Percentiles rank a stretch among this genome's conserved stretches.
Conservation (phyloP, 2,888 invertebrate genomes). For the Suillia variegata region DNA sequence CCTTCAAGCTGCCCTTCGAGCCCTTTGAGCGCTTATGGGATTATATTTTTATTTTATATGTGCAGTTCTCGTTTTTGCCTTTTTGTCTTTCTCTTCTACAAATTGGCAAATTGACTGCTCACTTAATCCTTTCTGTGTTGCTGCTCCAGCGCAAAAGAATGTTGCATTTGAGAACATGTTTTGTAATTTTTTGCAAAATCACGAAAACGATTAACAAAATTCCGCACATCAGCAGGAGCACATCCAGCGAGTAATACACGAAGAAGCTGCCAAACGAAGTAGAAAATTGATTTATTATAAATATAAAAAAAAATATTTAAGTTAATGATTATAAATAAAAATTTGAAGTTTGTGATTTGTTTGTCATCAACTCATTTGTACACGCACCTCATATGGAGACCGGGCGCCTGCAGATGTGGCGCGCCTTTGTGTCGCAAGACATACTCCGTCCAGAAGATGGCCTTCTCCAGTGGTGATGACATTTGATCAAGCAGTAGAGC, state of each 20-base stretch:
- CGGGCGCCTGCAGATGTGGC: constrained; percentile 72
- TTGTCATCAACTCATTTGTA: no score
- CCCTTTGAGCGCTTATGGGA: no score
- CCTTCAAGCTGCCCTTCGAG: neutral
- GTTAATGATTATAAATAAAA: no score
- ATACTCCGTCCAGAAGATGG: constrained; percentile 82
- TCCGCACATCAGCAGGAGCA: neutral
- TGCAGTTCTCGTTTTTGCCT: neutral
- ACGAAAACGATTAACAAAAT: neutral
- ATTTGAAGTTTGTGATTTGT: no score
- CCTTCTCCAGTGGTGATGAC: constrained; percentile 72
- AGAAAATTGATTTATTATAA: no score
- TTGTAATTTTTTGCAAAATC: neutral
- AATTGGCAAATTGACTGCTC: neutral
- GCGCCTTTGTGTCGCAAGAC: constrained; percentile 77
- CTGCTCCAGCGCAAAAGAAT: neutral
- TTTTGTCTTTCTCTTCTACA: neutral
- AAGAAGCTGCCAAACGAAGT: constrained; percentile 19
- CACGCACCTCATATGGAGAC: constrained; percentile 66
- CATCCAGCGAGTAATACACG: constrained; percentile 24
- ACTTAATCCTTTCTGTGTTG: neutral
- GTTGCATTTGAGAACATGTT: neutral
- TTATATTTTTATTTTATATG: neutral
- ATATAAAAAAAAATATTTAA: neutral
- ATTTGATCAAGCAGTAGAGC: constrained; percentile 72